Conservation (phyloP, 2,797 vertebrate species). For the Dendrocincla tyrannina region DNA sequence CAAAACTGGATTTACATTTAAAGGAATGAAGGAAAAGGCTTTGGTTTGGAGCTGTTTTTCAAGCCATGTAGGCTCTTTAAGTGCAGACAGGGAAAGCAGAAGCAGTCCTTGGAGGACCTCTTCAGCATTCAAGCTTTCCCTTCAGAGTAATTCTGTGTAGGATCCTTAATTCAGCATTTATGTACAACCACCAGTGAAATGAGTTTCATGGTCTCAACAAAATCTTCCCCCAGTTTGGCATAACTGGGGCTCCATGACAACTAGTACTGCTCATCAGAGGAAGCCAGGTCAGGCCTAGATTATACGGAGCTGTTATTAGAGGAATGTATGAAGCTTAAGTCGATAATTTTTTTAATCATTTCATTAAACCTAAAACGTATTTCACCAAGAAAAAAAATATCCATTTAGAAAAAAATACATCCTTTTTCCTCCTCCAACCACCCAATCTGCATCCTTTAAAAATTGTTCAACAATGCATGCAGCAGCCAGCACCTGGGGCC, state of each 20-base stretch:
- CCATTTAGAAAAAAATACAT: neutral
- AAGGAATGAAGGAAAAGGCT: neutral
- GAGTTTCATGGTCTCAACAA: conserved; percentile 22
- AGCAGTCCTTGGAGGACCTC: neutral
- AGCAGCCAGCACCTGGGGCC: conserved; percentile 57
- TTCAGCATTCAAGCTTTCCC: neutral
- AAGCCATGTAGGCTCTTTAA: neutral
- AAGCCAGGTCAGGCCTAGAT: conserved; percentile 14
- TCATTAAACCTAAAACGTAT: conserved; percentile 3
- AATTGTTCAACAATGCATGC: conserved; percentile 58
- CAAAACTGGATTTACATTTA: neutral
- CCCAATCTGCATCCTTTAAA: conserved; percentile 43
- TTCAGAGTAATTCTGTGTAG: neutral
- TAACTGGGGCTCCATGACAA: neutral
- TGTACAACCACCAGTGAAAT: neutral
- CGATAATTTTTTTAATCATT: neutral
- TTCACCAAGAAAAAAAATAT: neutral
- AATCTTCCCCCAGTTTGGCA: neutral
- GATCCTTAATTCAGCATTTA: neutral
- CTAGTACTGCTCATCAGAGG: neutral
- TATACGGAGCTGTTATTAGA: neutral
- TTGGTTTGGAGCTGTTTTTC: neutral
- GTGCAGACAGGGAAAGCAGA: neutral
- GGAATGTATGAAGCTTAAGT: neutral
- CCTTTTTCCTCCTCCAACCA: conserved; percentile 13